Evolutionary conservation across 2,888 invertebrate genomes (phyloP).

Genomic region (Punctoribates punctum): DNA sequence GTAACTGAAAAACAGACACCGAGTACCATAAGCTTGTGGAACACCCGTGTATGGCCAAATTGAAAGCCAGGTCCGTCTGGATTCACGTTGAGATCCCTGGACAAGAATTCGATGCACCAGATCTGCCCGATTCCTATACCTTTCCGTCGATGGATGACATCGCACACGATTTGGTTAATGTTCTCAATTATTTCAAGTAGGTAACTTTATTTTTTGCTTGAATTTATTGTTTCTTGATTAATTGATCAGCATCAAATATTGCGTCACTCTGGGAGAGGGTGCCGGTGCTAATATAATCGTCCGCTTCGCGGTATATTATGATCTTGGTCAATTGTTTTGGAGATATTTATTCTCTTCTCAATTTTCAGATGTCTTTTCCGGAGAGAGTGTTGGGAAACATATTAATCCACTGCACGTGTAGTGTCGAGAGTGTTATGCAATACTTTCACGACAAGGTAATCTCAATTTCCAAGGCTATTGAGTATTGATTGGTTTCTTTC

Average conservation of each 20-base stretch:
- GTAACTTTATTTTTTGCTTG: background rate
- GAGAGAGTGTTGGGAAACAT: conserved; percentile 72
- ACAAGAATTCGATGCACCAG: conserved; percentile 75
- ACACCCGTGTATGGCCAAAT: conserved; percentile 72
- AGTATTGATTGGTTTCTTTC: background rate
- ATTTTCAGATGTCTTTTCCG: conserved; percentile 64
- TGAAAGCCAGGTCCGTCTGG: conserved; percentile 77
- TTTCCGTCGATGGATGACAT: conserved; percentile 77
- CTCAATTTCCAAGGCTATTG: background rate
- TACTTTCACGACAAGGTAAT: conserved; percentile 72
- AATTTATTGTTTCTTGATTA: background rate
- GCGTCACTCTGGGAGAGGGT: conserved; percentile 79
- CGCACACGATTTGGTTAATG: conserved; percentile 59
- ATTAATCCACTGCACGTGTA: conserved; percentile 80
- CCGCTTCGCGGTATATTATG: conserved; percentile 62
- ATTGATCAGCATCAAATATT: conserved; percentile 64
- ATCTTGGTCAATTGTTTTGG: background rate
- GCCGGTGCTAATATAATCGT: conserved; percentile 82
- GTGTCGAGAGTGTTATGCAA: conserved; percentile 77
- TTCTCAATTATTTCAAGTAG: conserved; percentile 43
- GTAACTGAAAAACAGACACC: conserved; percentile 38
- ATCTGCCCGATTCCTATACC: conserved; percentile 70
- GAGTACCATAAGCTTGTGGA: conserved; percentile 53
- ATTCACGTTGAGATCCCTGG: conserved; percentile 81
- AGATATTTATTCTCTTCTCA: background rate